phyloP scores from a whole-genome alignment of 1,140 invertebrate species.

The Anagrus nilaparvatae region DNA sequence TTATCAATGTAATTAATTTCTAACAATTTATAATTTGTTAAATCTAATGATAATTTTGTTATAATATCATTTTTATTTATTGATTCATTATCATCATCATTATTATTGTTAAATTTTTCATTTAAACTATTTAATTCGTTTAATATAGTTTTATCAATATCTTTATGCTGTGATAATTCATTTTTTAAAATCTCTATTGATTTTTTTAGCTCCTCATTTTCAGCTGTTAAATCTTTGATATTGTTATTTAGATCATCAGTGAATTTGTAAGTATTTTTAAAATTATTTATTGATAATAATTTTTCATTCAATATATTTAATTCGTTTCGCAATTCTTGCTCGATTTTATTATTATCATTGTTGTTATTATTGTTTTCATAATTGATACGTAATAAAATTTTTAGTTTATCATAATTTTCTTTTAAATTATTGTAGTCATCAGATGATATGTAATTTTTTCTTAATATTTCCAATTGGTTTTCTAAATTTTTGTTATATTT shows the following conservation, averaged over 20 bases:
- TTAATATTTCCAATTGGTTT: too few species aligned
- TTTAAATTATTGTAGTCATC: too few species aligned
- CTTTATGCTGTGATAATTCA: constrained; percentile 26
- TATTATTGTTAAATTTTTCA: constrained; percentile 28
- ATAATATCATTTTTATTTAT: too few species aligned
- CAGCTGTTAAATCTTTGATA: constrained; percentile 15
- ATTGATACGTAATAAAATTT: too few species aligned
- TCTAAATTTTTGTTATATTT: too few species aligned
- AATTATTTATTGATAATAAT: constrained; percentile 20
- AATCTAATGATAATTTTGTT: constrained; percentile 38
- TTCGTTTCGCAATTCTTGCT: too few species aligned
- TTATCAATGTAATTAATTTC: constrained; percentile 23
- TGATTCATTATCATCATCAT: constrained; percentile 52
- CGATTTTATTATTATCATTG: too few species aligned
- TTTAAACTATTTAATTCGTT: constrained; percentile 51
- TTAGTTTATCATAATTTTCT: too few species aligned
- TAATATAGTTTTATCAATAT: constrained; percentile 25
- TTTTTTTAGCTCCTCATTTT: constrained; percentile 27
- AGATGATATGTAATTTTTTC: too few species aligned
- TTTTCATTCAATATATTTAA: constrained; percentile 21
- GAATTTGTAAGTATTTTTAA: constrained; percentile 29
- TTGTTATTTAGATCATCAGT: constrained; percentile 17
- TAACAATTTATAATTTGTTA: constrained; percentile 25
- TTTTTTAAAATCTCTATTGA: constrained; percentile 32
- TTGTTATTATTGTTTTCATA: too few species aligned